Conservation (phyloP, 2,888 invertebrate genomes). For the Noctua comes region DNA sequence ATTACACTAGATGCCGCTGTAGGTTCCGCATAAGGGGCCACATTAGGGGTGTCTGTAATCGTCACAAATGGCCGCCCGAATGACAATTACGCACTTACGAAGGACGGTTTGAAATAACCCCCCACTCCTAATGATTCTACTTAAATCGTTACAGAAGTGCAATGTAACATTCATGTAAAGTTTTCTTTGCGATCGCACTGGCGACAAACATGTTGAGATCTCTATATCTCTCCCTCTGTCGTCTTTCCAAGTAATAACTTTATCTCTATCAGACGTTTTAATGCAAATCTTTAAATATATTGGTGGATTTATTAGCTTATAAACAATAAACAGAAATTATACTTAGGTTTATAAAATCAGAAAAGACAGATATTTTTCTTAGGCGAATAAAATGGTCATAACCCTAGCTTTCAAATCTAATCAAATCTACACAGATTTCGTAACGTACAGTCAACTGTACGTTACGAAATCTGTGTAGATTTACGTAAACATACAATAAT, state of each 20-base stretch:
- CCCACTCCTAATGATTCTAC: background rate
- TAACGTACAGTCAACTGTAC: too few species aligned
- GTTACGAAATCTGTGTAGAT: background rate
- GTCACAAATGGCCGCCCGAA: constrained; percentile 13
- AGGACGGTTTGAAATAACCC: background rate
- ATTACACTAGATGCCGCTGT: constrained; percentile 7
- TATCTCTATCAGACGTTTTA: background rate
- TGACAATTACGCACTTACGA: constrained; percentile 22
- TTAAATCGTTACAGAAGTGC: background rate
- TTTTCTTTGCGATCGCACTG: background rate
- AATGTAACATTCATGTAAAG: background rate
- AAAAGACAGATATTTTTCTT: background rate
- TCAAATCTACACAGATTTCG: too few species aligned
- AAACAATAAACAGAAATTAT: background rate
- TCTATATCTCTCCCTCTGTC: background rate
- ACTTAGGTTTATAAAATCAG: background rate
- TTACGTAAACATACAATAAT: background rate
- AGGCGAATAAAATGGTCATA: background rate
- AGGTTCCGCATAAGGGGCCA: background rate
- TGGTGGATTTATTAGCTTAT: background rate
- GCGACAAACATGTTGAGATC: background rate
- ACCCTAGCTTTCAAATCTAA: too few species aligned
- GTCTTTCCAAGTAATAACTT: background rate
- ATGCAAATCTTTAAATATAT: background rate
- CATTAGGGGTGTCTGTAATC: constrained; percentile 14